Percentiles rank a stretch among this genome's conserved stretches.
These are phyloP conservation scores for Bos indicus DNA, from an alignment of 2,113 vertebrate genomes.

Conservation along the genomic window DNA sequence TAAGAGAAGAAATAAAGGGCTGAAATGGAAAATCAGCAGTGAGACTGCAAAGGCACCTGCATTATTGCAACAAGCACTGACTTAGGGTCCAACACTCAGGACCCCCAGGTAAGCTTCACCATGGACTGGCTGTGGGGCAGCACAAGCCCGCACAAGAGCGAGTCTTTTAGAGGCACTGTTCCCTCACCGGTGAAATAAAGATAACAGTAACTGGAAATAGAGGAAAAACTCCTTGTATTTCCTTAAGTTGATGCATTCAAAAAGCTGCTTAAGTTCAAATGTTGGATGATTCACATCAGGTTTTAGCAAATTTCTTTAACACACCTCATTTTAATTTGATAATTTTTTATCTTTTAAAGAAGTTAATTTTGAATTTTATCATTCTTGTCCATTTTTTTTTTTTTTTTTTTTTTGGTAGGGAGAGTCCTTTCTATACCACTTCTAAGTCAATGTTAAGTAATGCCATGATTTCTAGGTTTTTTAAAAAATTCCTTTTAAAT, in stretches of 20 bases:
- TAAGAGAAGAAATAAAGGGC: not conserved
- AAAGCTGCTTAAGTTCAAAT: not conserved
- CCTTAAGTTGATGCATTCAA: not conserved
- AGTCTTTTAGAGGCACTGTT: not conserved
- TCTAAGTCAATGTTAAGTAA: not conserved
- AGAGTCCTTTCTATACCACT: not conserved
- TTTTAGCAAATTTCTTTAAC: not conserved
- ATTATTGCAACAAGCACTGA: not conserved
- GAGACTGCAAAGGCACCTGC: not conserved
- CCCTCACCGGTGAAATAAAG: not conserved
- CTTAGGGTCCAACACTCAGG: not conserved
- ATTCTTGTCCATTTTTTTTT: not conserved
- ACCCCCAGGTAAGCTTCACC: not conserved
- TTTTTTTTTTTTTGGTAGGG: not conserved
- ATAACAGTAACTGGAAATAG: not conserved
- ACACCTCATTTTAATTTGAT: not conserved
- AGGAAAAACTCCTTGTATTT: not conserved
- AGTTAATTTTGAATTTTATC: not conserved
- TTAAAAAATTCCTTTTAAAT: not conserved
- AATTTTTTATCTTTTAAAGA: not conserved
- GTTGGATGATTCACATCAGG: not conserved
- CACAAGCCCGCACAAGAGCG: rapidly evolving
- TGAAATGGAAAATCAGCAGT: not conserved
- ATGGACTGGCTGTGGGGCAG: not conserved
- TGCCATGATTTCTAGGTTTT: not conserved